Base-by-base conservation (phyloP, 2,797 vertebrate genomes). In the Premnoplex brunnescens region DNA sequence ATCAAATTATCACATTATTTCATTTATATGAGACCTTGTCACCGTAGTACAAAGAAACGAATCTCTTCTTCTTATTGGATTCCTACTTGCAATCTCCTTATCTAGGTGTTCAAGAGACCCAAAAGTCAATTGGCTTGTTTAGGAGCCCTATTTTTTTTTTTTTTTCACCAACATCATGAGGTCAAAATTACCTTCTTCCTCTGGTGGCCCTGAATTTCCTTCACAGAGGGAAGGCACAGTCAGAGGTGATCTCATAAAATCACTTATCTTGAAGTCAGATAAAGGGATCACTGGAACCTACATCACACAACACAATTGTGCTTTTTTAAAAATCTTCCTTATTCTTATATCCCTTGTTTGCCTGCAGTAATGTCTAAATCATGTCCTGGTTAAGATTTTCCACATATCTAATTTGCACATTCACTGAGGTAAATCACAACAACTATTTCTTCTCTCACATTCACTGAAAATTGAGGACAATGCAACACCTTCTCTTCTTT, bases 101-200 rank as follows among this genome's bases (percentile, higher is more conserved):
- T 68, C 12, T 51, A 69, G 90, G 32, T 5, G 39, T 72, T 58
- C 0, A 54, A 41, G 3, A 66, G 28, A 77, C 3, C 6, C 9
- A 34, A 84, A 75, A 60, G 7, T 9, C 19, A 68, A 56, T 41
- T 69, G 72, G 0, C 9, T 56, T 62, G 3, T 69, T 78, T 49
- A 80, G 51, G 8, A 2, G 2, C 3, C 4, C 0, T 9, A 6
- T 4, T 13, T 27, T n/a, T 4, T 5, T 4, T 5, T 28, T 30
- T 34, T 77, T 48, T 13, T 1, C 11, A 30, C 34, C 9, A 52
- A 5, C 21, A 59, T 5, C 39, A 2, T 14, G 32, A 63, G 8
- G 4, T 77, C 16, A 77, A 69, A 79, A 82, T 63, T 43, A 18
- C 9, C 44, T 49, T 72, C 26, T 76, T 54, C 7, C 20, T 48